Percentiles rank a stretch among this genome's conserved stretches.
Evolutionary conservation across 2,888 invertebrate genomes (phyloP).

Genomic region (Apotomis turbidana): DNA sequence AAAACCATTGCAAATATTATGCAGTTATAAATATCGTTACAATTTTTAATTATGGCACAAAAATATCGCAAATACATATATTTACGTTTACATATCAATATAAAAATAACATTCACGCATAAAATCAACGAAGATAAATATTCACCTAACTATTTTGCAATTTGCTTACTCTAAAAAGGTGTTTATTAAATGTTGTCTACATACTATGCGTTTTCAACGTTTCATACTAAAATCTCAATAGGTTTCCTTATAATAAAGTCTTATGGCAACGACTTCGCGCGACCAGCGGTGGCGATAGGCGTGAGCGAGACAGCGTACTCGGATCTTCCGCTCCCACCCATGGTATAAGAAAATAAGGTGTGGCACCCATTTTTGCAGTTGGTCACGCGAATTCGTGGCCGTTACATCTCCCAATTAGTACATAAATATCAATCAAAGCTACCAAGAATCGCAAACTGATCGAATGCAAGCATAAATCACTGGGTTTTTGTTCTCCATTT

Average conservation of each 20-base stretch:
- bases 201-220: conserved; percentile 4
- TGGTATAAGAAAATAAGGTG: too few species aligned
- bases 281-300: too few species aligned
- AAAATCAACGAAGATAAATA: conserved; percentile 5
- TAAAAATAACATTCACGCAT: conserved; percentile 27
- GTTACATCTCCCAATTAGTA: not conserved
- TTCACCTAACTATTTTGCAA: conserved; percentile 13
- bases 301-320: too few species aligned
- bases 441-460: conserved; percentile 13
- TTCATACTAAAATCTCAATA: conserved; percentile 29
- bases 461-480: conserved; percentile 9
- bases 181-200: conserved; percentile 12
- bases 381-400: too few species aligned
- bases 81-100: conserved; percentile 24
- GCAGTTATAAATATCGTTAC: conserved; percentile 2
- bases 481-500: not conserved
- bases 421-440: conserved; percentile 18
- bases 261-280: not conserved
- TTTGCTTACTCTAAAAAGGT: conserved; percentile 4
- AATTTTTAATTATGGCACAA: conserved; percentile 56
- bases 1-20: not conserved
- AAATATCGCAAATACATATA: conserved; percentile 48
- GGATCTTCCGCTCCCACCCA: too few species aligned
- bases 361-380: too few species aligned
- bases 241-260: conserved; percentile 20